Conservation (phyloP, 2,113 vertebrate species). For the Pseudopodoces humilis region DNA sequence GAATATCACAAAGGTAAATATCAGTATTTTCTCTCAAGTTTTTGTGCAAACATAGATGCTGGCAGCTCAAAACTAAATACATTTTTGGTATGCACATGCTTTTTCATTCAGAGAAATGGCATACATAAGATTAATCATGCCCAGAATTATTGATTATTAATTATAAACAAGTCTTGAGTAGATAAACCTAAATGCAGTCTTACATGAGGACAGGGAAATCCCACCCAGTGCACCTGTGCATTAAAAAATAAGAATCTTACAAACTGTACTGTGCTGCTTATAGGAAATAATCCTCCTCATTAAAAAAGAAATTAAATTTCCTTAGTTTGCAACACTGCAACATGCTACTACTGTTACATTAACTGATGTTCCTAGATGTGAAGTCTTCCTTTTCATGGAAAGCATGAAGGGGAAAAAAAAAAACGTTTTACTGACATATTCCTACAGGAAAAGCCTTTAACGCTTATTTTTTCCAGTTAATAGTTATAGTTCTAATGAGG, state of each 20-base stretch:
- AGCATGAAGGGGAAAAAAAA: neutral
- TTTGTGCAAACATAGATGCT: neutral
- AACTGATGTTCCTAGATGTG: neutral
- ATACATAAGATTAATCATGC: neutral
- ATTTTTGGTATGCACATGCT: neutral
- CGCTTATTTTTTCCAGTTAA: neutral
- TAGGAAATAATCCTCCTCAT: neutral
- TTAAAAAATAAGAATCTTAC: neutral
- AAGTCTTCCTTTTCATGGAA: neutral
- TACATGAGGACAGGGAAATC: neutral
- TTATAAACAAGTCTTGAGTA: neutral
- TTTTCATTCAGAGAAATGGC: neutral
- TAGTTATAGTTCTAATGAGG: neutral
- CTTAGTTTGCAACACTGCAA: neutral
- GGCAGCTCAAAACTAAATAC: neutral
- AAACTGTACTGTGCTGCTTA: neutral
- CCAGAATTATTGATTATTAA: neutral
- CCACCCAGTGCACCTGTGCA: neutral
- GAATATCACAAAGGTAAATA: neutral
- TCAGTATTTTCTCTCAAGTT: neutral
- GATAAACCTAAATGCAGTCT: neutral
- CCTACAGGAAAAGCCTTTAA: neutral
- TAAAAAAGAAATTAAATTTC: neutral
- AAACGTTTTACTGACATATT: neutral
- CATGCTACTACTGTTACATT: neutral